phyloP scores from a whole-genome alignment of 2,113 vertebrate genomes.

The Phoenicopterus ruber region DNA sequence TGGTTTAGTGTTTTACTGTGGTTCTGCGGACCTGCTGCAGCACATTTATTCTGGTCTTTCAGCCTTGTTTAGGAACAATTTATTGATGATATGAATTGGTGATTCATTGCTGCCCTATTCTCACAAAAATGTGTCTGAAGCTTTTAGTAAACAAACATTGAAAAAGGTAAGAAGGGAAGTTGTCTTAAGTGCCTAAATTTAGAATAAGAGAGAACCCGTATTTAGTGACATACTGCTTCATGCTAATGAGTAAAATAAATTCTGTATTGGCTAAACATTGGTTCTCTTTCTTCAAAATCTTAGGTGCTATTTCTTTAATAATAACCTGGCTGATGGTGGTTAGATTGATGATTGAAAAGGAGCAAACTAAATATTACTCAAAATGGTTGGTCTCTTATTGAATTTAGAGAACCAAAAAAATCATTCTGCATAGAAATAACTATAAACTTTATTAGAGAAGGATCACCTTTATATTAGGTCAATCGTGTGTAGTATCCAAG shows the following conservation, averaged over 20 bases:
- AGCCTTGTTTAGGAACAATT: neutral
- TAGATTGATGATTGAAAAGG: neutral
- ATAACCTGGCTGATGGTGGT: neutral
- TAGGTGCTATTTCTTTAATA: neutral
- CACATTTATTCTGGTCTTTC: neutral
- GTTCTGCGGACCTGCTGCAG: neutral
- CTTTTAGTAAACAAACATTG: neutral
- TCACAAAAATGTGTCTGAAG: neutral
- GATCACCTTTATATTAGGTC: neutral
- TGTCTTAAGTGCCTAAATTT: neutral
- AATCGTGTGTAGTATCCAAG: neutral
- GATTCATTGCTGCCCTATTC: neutral
- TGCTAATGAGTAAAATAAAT: neutral
- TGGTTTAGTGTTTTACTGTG: neutral
- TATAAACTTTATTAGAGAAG: neutral
- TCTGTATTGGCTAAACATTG: neutral
- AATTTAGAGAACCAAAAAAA: neutral
- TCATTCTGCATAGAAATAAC: neutral
- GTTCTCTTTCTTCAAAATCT: neutral
- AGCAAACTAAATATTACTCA: neutral
- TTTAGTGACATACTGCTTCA: neutral
- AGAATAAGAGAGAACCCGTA: neutral
- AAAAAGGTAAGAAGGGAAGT: neutral
- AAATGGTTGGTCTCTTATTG: neutral
- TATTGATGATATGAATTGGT: neutral